Evolutionary conservation across 1,140 invertebrate species (phyloP).

Genomic region (Drosophila simulans): DNA sequence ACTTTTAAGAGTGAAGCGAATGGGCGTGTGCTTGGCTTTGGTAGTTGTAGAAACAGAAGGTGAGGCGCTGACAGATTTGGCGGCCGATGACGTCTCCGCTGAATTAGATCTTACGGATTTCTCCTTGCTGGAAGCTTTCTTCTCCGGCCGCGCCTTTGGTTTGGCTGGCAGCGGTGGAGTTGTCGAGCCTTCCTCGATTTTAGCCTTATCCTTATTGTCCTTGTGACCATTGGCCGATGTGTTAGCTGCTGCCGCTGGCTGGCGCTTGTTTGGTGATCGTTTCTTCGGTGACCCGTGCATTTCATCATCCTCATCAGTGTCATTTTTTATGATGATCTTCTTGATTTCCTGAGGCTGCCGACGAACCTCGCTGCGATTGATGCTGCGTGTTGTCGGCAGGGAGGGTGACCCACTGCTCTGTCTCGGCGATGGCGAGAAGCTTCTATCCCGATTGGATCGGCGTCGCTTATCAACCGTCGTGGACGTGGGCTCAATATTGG

Average conservation of each 20-base stretch:
- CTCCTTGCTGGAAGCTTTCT: conserved; percentile 42
- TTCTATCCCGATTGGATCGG: conserved; percentile 49
- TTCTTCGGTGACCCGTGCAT: conserved; percentile 39
- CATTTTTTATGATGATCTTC: conserved; percentile 78
- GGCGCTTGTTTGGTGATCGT: conserved; percentile 33
- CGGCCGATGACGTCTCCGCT: conserved; percentile 3
- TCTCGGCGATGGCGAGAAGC: conserved; percentile 59
- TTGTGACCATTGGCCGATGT: conserved; percentile 44
- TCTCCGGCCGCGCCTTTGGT: conserved; percentile 32
- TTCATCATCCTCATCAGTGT: conserved; percentile 76
- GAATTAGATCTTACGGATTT: conserved; percentile 11
- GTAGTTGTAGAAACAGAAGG: conserved; percentile 15
- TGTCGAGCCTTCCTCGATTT: conserved; percentile 62
- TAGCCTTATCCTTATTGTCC: conserved; percentile 43
- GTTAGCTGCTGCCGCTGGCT: neutral
- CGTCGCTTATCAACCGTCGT: conserved; percentile 47
- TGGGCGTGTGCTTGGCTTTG: conserved; percentile 74
- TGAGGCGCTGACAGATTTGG: neutral
- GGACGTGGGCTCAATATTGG: conserved; percentile 64
- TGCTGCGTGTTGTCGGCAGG: conserved; percentile 47
- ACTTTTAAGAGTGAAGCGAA: conserved; percentile 65
- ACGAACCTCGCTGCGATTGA: conserved; percentile 67
- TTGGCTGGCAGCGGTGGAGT: conserved; percentile 71
- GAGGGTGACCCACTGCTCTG: conserved; percentile 70
- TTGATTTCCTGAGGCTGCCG: conserved; percentile 79